Evolutionary conservation across 2,888 invertebrate species (phyloP).

Genomic region (Oxystoma pomonae): DNA sequence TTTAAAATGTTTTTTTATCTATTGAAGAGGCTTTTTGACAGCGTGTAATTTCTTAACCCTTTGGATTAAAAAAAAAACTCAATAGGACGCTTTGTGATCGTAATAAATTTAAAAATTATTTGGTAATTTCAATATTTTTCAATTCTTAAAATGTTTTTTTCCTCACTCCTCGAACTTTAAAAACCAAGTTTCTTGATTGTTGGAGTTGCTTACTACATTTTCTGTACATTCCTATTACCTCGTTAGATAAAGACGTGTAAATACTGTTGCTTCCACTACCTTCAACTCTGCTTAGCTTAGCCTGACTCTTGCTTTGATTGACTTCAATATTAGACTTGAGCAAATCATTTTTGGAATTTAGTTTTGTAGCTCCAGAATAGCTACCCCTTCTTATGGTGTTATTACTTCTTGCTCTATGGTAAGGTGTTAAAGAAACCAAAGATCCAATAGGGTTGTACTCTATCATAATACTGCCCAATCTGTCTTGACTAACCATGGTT

Average conservation of each 20-base stretch:
- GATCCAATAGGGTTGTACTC: constrained; percentile 75
- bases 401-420: constrained; percentile 37
- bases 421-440: constrained; percentile 63
- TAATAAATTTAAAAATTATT: too few species aligned
- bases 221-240: too few species aligned
- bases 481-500: constrained; percentile 67
- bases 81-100: too few species aligned
- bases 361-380: constrained; percentile 52
- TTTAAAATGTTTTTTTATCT: too few species aligned
- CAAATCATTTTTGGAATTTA: constrained; percentile 59
- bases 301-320: constrained; percentile 47
- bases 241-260: not conserved
- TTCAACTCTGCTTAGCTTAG: constrained; percentile 15
- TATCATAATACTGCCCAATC: constrained; percentile 65
- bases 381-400: constrained; percentile 53
- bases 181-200: too few species aligned
- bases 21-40: too few species aligned
- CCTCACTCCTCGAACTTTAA: too few species aligned
- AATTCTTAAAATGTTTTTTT: too few species aligned
- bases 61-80: too few species aligned
- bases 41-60: too few species aligned
- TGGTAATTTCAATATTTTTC: too few species aligned
- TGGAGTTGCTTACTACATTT: too few species aligned
- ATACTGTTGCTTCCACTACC: not conserved
- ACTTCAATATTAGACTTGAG: constrained; percentile 68